Percentiles rank a stretch among this genome's conserved stretches.
These are phyloP conservation scores for Stramonita haemastoma DNA, from an alignment of 2,888 invertebrate species.

Conservation along the genomic window DNA sequence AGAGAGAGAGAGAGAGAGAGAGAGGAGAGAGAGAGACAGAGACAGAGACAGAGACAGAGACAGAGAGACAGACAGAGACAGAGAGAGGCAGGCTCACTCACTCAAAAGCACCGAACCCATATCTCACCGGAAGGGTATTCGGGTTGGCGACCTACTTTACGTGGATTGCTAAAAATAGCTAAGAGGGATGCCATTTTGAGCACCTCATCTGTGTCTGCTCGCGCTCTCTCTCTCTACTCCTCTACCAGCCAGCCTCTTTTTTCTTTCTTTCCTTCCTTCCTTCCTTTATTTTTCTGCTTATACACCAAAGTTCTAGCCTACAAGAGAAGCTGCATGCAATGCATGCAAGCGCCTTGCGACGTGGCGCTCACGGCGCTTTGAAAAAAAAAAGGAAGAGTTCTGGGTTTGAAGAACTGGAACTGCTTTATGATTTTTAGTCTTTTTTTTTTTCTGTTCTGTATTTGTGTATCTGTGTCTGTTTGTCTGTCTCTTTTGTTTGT, in stretches of 20 bases:
- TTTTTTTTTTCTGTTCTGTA: neutral
- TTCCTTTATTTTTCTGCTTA: no score
- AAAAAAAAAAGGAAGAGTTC: no score
- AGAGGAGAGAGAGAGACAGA: slow-evolving; percentile 8
- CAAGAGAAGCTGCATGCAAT: no score
- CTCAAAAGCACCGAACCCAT: neutral
- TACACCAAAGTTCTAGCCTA: no score
- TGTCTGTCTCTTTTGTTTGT: neutral
- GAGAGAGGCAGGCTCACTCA: neutral
- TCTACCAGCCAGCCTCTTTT: no score
- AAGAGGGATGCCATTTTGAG: slow-evolving; percentile 12
- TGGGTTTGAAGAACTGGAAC: neutral
- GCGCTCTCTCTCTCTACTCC: neutral
- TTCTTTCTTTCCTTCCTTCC: neutral
- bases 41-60: slow-evolving; percentile 14
- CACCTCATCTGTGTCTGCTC: neutral
- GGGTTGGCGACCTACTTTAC: slow-evolving; percentile 14
- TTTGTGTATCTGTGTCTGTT: neutral
- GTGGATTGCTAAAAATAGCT: slow-evolving; percentile 34
- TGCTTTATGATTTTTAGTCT: neutral
- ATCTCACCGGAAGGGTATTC: slow-evolving; percentile 22
- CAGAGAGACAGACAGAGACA: neutral
- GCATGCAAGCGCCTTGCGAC: no score
- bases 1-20: neutral
- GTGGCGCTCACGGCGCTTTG: no score